Evolutionary conservation across 2,113 vertebrate species (phyloP), one percentile per base, ranked within the genome.

Genomic region (Noctilio leporinus): DNA sequence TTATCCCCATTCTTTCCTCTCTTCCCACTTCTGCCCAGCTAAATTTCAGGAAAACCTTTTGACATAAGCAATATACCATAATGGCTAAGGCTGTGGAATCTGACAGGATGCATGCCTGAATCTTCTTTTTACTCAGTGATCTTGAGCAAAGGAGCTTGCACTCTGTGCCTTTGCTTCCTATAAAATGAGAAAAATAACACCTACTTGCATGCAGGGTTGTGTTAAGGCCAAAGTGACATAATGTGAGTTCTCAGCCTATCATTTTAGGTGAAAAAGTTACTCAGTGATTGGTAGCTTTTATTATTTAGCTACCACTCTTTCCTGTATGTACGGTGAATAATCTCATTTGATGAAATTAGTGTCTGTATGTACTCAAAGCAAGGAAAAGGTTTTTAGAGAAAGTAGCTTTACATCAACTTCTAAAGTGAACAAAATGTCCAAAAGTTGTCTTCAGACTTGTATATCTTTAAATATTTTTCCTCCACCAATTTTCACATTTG

Each of bases 311-410:
- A 75, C 77, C 67, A 83, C 65, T 40, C 43, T 86, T 94, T 93
- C 67, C 76, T 86, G 91, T 87, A 65, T 78, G 62, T 82, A 45
- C 40, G 83, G 47, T 81, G 95, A 88, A 78, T 94, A 91, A 87
- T 91, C 65, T 89, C 83, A 33, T 4, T 89, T 83, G 78, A 89
- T 88, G 76, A 84, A 94, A 91, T 96, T 89, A 80, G 38, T 93
- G 86, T 93, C 86, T 72, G 73, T 45, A 43, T 88, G 65, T 86
- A 76, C 45, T 95, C 57, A 86, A 51, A 40, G n/a, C 35, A 83
- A 87, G 80, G 30, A 91, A 75, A 75, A 67, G 8, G 72, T 57
- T 91, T 94, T 94, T 47, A 33, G 43, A 93, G 43, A 77, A 93
- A 78, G 33, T 80, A 75, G 83, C 69, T 92, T 94, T 89, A 53